Base-by-base conservation (phyloP, 1,140 invertebrate genomes). In the Galendromus occidentalis region DNA sequence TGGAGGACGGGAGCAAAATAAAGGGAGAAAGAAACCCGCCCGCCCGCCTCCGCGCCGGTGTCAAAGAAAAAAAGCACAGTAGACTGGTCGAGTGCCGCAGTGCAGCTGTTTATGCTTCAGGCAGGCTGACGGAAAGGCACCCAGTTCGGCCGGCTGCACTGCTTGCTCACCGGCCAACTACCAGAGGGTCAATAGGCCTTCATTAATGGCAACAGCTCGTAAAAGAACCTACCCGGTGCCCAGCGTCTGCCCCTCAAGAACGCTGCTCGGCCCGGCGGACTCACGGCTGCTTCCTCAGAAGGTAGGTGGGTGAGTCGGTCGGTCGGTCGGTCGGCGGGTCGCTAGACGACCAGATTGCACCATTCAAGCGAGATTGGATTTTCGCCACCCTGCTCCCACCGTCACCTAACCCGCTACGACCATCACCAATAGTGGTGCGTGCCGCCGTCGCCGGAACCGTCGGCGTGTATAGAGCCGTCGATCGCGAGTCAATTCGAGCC, bases 201-300 rank as follows among this genome's bases (percentile, higher is more conserved):
- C 22, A 59, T 59, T 59, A 59, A 59, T 59, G 22, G 14, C 51
- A 59, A 59, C 22, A 59, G 51, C 25, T 59, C 51, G 51, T 59
- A 59, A 59, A 59, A 59, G 51, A 59, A 59, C 51, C 25, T 17
- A 2, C 14, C n/a, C 51, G 14, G n/a, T 33, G 14, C 9, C 51
- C 5, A 14, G 4, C 45, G 18, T 47, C 14, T 14, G 9, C 33
- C 33, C 33, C 33, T 9, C 9, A 6, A 39, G 4, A 9, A 9
- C 33, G 33, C 9, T 4, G 33, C 33, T 39, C 33, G 33, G 33
- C 33, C 33, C 33, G 33, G 33, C n/a, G n/a, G n/a, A n/a, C 33
- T 39, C 33, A 39, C 33, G 9, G 33, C n/a, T n/a, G n/a, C n/a
- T n/a, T n/a, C n/a, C n/a, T n/a, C n/a, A n/a, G n/a, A n/a, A n/a